These are phyloP conservation scores for Phrynocephalus forsythii DNA, from an alignment of 2,797 vertebrate genomes.

Conservation along the genomic window DNA sequence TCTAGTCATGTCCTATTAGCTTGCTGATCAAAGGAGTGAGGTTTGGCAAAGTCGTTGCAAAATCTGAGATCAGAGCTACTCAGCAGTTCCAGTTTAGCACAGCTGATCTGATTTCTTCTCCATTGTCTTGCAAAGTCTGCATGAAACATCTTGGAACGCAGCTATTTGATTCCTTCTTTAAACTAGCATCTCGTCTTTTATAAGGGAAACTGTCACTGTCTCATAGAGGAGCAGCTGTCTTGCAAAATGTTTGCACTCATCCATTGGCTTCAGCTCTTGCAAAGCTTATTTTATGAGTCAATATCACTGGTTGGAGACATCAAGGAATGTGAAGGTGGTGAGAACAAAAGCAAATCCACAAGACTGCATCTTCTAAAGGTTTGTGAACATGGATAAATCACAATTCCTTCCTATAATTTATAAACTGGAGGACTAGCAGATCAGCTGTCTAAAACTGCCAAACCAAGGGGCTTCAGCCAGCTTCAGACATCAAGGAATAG, in stretches of 20 bases:
- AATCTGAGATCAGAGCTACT: background rate
- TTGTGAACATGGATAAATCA: background rate
- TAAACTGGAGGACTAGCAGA: too few relatives aligned
- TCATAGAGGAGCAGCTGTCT: background rate
- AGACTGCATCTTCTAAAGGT: background rate
- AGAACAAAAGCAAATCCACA: background rate
- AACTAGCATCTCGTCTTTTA: background rate
- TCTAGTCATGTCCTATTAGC: background rate
- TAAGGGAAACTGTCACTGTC: background rate
- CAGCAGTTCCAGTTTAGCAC: background rate
- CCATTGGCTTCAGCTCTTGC: background rate
- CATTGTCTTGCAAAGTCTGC: background rate
- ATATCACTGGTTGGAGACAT: background rate
- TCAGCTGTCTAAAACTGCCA: too few relatives aligned
- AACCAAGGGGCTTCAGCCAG: too few relatives aligned
- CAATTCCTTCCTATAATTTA: background rate
- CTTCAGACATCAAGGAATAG: too few relatives aligned
- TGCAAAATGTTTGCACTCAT: background rate
- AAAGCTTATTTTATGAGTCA: background rate
- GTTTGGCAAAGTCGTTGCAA: constrained; percentile 13
- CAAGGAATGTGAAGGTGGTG: background rate
- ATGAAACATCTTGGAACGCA: background rate
- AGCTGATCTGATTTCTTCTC: background rate
- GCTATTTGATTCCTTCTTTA: background rate
- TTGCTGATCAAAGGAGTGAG: constrained; percentile 22